These are phyloP conservation scores for Odontamblyopus rebecca DNA, from an alignment of 2,797 vertebrate species.

Conservation along the genomic window DNA sequence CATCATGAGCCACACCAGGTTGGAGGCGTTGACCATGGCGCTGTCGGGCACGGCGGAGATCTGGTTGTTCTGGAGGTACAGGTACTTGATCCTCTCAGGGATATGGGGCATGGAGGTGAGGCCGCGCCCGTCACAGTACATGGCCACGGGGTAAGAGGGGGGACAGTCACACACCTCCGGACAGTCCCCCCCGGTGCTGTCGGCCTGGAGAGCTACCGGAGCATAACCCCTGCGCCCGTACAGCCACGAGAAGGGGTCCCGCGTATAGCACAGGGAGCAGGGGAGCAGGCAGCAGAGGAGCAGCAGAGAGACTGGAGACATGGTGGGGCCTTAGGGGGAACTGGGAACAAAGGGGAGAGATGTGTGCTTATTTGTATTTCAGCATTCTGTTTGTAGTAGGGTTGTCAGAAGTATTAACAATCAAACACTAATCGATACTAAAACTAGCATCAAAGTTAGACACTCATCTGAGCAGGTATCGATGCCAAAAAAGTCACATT, in stretches of 20 bases:
- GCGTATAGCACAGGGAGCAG: conserved; percentile 68
- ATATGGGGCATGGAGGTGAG: conserved; percentile 87
- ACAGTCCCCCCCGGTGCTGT: conserved; percentile 76
- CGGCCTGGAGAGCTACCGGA: conserved; percentile 64
- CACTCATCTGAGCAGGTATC: no score
- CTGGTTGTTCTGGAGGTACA: conserved; percentile 94
- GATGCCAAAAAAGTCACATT: no score
- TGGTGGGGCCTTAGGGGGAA: background rate
- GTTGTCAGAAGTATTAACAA: no score
- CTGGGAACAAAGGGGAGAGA: conserved; percentile 12
- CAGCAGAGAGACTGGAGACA: conserved; percentile 62
- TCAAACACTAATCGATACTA: no score
- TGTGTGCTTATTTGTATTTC: background rate
- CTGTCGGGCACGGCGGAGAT: conserved; percentile 85
- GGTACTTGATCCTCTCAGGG: conserved; percentile 89
- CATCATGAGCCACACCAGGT: conserved; percentile 90
- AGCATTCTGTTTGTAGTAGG: no score
- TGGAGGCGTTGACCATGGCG: conserved; percentile 87
- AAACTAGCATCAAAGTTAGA: no score
- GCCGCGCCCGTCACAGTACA: conserved; percentile 92
- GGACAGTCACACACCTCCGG: conserved; percentile 93
- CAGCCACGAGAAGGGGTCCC: conserved; percentile 85
- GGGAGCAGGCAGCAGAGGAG: conserved; percentile 75
- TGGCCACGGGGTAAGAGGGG: conserved; percentile 87
- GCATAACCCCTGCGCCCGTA: conserved; percentile 76